phyloP scores from a whole-genome alignment of 2,797 vertebrate species.

The Falco concolor region DNA sequence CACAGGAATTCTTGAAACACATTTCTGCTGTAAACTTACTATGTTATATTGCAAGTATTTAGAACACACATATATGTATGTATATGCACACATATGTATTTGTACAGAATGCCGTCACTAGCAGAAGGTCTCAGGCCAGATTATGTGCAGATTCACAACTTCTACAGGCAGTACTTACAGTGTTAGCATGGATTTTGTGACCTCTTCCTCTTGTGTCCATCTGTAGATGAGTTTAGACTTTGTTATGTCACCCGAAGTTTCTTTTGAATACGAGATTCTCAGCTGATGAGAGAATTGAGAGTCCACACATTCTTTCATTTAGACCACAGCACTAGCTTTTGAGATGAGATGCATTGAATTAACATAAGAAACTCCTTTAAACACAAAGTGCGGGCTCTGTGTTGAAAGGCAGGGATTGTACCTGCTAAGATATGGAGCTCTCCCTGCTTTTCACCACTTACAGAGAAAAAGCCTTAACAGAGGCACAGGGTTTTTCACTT shows the following conservation, averaged over 20 bases:
- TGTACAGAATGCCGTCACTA: neutral
- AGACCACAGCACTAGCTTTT: neutral
- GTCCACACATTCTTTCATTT: neutral
- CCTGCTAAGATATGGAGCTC: neutral
- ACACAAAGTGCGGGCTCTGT: neutral
- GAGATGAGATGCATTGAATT: neutral
- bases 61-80: neutral
- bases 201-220: neutral
- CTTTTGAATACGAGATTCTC: neutral
- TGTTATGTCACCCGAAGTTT: neutral
- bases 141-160: neutral
- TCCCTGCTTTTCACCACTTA: neutral
- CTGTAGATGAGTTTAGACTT: neutral
- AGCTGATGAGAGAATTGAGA: neutral
- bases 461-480: neutral
- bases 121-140: neutral
- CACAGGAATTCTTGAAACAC: neutral
- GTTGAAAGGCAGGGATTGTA: slow-evolving; percentile 42
- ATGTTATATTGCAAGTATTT: neutral
- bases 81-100: neutral
- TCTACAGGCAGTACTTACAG: neutral
- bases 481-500: slow-evolving; percentile 3
- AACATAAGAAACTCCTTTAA: slow-evolving; percentile 27
- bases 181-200: neutral
- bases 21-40: neutral